Percentiles rank a stretch among this genome's conserved stretches.
Conservation (phyloP, 2,888 invertebrate genomes). For the Phrixothrix hirtus region DNA sequence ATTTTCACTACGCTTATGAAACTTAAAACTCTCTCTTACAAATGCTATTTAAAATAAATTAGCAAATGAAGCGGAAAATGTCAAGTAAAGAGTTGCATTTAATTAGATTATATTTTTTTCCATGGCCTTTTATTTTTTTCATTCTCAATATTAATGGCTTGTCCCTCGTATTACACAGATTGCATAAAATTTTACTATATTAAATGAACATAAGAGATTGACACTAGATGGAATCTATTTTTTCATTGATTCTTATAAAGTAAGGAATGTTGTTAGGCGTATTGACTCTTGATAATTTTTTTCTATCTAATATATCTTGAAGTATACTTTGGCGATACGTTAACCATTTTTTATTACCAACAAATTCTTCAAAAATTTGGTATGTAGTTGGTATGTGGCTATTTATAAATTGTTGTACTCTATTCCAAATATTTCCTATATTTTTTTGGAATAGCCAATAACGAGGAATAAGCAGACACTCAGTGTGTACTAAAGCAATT, state of each 20-base stretch:
- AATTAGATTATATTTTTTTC: no score
- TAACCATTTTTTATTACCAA: constrained; percentile 62
- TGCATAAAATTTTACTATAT: no score
- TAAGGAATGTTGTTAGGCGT: constrained; percentile 32
- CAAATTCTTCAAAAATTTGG: constrained; percentile 62
- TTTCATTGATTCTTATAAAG: constrained; percentile 28
- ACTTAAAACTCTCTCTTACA: no score
- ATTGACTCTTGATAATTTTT: constrained; percentile 15
- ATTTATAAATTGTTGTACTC: constrained; percentile 64
- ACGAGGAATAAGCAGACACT: constrained; percentile 70
- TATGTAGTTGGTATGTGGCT: constrained; percentile 63
- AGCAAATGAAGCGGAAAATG: no score
- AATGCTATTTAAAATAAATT: no score
- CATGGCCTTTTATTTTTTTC: no score
- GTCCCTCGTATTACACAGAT: no score
- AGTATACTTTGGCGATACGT: constrained; percentile 59
- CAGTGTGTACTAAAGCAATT: constrained; percentile 65
- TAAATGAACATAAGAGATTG: no score
- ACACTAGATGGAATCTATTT: no score
- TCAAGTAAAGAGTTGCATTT: no score
- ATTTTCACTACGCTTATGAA: no score
- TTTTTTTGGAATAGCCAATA: constrained; percentile 71
- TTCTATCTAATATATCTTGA: constrained; percentile 56
- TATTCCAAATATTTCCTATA: constrained; percentile 67
- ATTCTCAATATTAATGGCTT: no score